phyloP scores from a whole-genome alignment of 2,113 vertebrate genomes.

The Egretta garzetta region DNA sequence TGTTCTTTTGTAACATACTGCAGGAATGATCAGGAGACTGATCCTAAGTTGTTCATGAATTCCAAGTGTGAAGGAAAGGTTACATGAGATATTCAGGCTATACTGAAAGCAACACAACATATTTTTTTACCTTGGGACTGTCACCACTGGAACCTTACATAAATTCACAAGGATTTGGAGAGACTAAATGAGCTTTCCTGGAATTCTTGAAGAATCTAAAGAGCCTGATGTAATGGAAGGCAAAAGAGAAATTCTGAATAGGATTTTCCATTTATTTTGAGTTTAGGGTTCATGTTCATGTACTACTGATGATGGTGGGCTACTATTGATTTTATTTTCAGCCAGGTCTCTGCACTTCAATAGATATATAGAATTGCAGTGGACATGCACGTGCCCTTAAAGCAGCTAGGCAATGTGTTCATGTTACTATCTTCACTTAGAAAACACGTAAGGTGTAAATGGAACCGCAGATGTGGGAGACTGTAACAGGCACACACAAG shows the following conservation, averaged over 20 bases:
- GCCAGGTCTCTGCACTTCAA: background rate
- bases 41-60: background rate
- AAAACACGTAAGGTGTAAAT: background rate
- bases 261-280: background rate
- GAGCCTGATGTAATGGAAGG: background rate
- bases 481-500: background rate
- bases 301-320: background rate
- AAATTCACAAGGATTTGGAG: background rate
- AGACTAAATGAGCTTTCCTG: background rate
- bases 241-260: background rate
- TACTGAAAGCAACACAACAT: too few relatives aligned
- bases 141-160: background rate
- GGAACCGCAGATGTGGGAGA: background rate
- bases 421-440: background rate
- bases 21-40: background rate
- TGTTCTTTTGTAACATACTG: background rate
- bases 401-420: background rate
- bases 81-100: rapidly evolving
- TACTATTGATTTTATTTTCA: background rate
- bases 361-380: background rate
- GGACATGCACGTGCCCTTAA: background rate
- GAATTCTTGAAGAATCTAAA: background rate
- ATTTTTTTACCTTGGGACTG: too few relatives aligned
- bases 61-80: background rate
- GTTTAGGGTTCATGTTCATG: background rate